These are phyloP conservation scores for Pangasianodon hypophthalmus DNA, from an alignment of 2,113 vertebrate species.

Conservation along the genomic window DNA sequence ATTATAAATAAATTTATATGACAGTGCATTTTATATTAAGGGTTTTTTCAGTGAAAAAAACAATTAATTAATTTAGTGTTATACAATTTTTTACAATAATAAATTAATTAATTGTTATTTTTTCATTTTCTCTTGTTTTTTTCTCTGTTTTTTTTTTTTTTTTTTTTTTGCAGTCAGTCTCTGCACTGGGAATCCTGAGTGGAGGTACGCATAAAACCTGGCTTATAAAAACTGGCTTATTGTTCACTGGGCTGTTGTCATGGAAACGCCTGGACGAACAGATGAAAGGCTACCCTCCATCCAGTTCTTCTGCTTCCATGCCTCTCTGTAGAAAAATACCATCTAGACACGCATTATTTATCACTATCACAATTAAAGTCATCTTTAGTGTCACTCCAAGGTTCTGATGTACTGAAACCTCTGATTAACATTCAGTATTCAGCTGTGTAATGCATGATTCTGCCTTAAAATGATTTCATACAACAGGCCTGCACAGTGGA, in stretches of 20 bases:
- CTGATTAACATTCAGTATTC: not conserved
- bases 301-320: conserved; percentile 28
- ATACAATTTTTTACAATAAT: too few relatives aligned
- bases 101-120: not conserved
- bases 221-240: conserved; percentile 23
- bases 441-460: not conserved
- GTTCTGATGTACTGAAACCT: not conserved
- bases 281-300: conserved; percentile 47
- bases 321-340: conserved; percentile 24
- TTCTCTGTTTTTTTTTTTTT: not conserved
- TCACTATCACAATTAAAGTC: conserved; percentile 18
- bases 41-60: not conserved
- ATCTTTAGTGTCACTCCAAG: not conserved
- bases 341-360: conserved; percentile 43
- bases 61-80: too few relatives aligned
- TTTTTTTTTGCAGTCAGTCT: not conserved
- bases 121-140: not conserved
- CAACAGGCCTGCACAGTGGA: too few relatives aligned
- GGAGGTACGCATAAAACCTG: conserved; percentile 4
- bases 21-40: not conserved
- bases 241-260: conserved; percentile 55
- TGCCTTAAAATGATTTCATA: not conserved
- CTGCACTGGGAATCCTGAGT: conserved; percentile 10
- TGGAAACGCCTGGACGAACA: conserved; percentile 52
- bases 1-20: not conserved